These are phyloP conservation scores for Sminthurides aquaticus DNA, from an alignment of 2,888 invertebrate species.

Conservation along the genomic window DNA sequence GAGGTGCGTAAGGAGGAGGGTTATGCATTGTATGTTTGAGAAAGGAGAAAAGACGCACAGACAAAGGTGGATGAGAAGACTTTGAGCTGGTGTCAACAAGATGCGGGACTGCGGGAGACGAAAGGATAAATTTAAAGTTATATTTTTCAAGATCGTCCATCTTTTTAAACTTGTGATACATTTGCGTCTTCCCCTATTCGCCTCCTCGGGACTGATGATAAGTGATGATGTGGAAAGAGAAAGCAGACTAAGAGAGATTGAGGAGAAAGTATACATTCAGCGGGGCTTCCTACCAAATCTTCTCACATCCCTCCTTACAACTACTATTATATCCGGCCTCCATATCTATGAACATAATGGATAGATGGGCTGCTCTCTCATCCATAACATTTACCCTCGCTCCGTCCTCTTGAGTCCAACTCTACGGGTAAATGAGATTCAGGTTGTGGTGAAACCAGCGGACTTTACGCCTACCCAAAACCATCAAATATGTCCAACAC, in stretches of 20 bases:
- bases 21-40: too few species aligned
- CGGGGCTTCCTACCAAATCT: neutral
- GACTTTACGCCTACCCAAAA: neutral
- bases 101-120: too few species aligned
- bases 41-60: too few species aligned
- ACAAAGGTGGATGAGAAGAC: too few species aligned
- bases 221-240: conserved; percentile 1
- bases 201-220: neutral
- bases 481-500: neutral
- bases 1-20: too few species aligned
- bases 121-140: conserved; percentile 22
- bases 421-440: neutral
- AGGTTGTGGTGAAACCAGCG: neutral
- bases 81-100: too few species aligned
- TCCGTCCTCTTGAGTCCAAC: neutral
- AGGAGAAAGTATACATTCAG: neutral
- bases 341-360: neutral
- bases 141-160: conserved; percentile 10
- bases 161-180: neutral
- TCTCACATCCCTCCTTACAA: neutral
- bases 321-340: neutral
- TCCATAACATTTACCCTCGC: neutral
- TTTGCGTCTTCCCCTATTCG: neutral
- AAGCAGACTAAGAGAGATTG: neutral
- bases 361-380: neutral